phyloP scores from a whole-genome alignment of 53 echinoderm and acorn worm species.

The Echinarachnius parma region DNA sequence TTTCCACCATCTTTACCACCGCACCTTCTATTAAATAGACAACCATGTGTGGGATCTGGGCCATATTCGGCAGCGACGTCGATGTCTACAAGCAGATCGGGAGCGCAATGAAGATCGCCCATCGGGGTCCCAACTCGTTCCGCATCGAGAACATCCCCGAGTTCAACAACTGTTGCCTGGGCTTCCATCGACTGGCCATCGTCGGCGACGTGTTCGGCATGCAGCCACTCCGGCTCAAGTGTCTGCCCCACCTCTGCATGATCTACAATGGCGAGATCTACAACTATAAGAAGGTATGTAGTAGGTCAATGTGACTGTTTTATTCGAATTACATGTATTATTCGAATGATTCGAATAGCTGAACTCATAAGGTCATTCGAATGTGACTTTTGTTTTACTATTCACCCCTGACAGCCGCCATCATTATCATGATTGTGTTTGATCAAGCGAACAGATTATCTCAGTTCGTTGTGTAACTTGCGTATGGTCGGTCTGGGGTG shows the following conservation, averaged over 20 bases:
- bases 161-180: slow-evolving; percentile 84
- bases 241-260: slow-evolving; percentile 75
- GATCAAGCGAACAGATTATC: too few relatives aligned
- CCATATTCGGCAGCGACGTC: slow-evolving; percentile 83
- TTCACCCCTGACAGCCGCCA: too few relatives aligned
- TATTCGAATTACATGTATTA: too few relatives aligned
- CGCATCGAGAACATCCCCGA: slow-evolving; percentile 86
- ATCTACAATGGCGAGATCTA: slow-evolving; percentile 98
- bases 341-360: too few relatives aligned
- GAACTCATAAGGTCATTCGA: too few relatives aligned
- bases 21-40: too few relatives aligned
- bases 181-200: slow-evolving; percentile 88
- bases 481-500: too few relatives aligned
- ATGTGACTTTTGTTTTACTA: too few relatives aligned
- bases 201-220: slow-evolving; percentile 85
- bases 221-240: slow-evolving; percentile 87
- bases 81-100: slow-evolving; percentile 50
- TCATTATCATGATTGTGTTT: too few relatives aligned
- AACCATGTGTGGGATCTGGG: slow-evolving; percentile 99
- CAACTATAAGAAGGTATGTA: slow-evolving; percentile 85
- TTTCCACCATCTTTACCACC: too few relatives aligned
- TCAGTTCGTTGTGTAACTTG: too few relatives aligned
- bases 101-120: slow-evolving; percentile 75
- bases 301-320: too few relatives aligned
- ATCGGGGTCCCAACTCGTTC: slow-evolving; percentile 93